Evolutionary conservation across 2,113 vertebrate genomes (phyloP).

Genomic region (Gymnarchus niloticus): DNA sequence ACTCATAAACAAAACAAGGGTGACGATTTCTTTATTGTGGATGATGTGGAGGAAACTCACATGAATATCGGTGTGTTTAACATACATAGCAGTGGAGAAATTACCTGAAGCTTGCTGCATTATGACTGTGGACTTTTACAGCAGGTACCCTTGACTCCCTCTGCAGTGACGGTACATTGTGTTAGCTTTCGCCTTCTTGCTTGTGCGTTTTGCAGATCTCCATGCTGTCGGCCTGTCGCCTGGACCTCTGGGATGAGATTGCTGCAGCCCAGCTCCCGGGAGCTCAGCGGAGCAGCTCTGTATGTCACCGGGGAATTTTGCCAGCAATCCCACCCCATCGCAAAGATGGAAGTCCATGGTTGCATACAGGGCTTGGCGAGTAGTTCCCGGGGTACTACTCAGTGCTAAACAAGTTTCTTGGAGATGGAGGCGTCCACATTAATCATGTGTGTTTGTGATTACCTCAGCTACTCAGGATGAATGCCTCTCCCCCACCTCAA

Average conservation of each 20-base stretch:
- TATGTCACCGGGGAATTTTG: no score
- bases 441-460: no score
- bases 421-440: no score
- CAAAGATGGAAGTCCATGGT: not conserved
- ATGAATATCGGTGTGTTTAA: not conserved
- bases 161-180: not conserved
- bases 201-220: not conserved
- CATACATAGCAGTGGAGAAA: not conserved
- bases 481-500: not conserved
- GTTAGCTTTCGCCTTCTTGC: not conserved
- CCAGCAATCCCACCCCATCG: not conserved
- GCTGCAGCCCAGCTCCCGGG: not conserved
- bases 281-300: not conserved
- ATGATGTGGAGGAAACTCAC: not conserved
- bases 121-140: not conserved
- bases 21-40: not conserved
- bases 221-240: not conserved
- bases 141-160: not conserved
- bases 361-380: not conserved
- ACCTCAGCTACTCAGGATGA: no score
- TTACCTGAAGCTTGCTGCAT: not conserved
- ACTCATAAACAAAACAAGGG: conserved; percentile 1
- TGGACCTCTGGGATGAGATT: not conserved
- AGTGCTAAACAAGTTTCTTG: no score
- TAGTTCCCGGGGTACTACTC: not conserved